Evolutionary conservation across 2,113 vertebrate species (phyloP).

Genomic region (Neopipo cinnamomea): DNA sequence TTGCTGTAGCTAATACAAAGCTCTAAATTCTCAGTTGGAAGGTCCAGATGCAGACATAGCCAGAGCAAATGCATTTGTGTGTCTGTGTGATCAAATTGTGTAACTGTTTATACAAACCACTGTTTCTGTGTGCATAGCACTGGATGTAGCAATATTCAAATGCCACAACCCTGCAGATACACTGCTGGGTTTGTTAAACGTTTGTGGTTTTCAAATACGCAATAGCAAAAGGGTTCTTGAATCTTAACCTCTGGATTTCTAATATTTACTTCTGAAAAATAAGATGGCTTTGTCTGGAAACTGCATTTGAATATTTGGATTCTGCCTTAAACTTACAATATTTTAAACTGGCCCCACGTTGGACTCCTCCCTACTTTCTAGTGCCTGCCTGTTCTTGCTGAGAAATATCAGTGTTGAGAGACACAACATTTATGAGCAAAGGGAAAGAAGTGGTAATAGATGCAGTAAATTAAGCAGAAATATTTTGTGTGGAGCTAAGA

Average conservation of each 20-base stretch:
- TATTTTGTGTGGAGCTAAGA: constrained; percentile 20
- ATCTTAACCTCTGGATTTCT: background rate
- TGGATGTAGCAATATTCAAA: background rate
- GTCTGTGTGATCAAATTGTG: background rate
- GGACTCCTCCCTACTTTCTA: background rate
- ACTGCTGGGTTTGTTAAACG: background rate
- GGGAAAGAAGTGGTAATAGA: background rate
- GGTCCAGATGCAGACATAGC: background rate
- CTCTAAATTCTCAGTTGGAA: background rate
- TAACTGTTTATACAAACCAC: background rate
- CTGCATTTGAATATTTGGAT: background rate
- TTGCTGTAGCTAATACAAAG: background rate
- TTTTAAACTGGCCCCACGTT: background rate
- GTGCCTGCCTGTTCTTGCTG: background rate
- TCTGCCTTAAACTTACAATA: background rate
- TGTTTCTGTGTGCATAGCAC: rapidly evolving
- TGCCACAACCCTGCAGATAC: background rate
- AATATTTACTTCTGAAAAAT: background rate
- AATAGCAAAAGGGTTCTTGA: background rate
- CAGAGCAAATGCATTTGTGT: background rate
- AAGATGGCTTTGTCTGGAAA: background rate
- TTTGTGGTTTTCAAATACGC: background rate
- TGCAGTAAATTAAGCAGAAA: constrained; percentile 28
- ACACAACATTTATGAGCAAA: background rate
- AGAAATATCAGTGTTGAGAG: background rate